Evolutionary conservation across 2,888 invertebrate species (phyloP), one percentile per base, ranked within the genome.

Genomic region (Netelia melanura): DNA sequence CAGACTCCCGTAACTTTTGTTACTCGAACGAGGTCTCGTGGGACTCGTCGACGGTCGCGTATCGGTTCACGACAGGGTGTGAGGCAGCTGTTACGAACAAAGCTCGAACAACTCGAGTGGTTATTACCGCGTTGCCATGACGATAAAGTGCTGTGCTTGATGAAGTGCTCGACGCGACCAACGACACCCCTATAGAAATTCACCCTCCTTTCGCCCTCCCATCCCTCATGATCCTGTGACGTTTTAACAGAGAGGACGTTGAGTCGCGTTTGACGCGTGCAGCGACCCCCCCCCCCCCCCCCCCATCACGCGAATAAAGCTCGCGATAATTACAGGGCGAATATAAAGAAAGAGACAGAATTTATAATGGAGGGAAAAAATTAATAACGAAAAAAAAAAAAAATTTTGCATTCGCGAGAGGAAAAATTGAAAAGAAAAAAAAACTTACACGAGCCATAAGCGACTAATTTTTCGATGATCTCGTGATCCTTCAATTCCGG

Each of bases 361-460:
- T 48, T 21, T 48, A 74, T 23, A 77, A 77, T 58, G 14, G 43
- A 25, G 10, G 10, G 9, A 48, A 68, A 58, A 21, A 67, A 48
- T 54, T 2, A 56, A 43, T 38, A 23, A 25, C 0, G 23, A 38
- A 38, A 8, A 43, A 23, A 30, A 14, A 38, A 38, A 8, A 25
- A 23, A 30, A 14, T 8, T 14, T 1, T 6, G 6, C n/a, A 25
- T 6, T 6, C 8, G 23, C 3, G 23, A 25, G 23, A 5, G 17
- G 58, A 3, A 68, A 44, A 38, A 30, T 30, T 2, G 3, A 30
- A 30, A 30, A 2, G 0, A 48, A 68, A 30, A 30, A 56, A 75
- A 56, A 77, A 95, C 96, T 95, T 93, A 97, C 97, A 96, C 89
- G 98, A 98, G 91, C 96, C 96, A 91, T 98, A 98, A 80, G 97